A percentile compares a stretch with the other conserved stretches of the same genome.
Evolutionary conservation across 2,113 vertebrate genomes (phyloP).

Genomic region (Naja naja): DNA sequence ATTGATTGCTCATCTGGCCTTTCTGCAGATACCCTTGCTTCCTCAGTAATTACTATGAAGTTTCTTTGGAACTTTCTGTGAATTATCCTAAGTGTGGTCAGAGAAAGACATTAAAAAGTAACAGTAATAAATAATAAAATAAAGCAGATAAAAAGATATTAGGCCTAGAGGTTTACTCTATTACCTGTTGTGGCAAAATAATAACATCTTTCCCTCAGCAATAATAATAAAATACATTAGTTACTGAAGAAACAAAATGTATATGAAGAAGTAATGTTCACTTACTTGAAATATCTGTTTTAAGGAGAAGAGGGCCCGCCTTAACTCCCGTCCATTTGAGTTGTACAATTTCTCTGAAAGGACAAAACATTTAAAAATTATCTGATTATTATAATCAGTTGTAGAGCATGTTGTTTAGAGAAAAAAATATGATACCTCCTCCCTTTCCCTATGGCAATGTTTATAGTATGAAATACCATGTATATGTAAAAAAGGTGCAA

Average conservation of each 20-base stretch:
- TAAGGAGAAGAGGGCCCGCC: conserved; percentile 95
- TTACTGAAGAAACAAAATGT: not conserved
- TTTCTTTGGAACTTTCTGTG: not conserved
- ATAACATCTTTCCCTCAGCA: not conserved
- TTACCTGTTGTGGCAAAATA: not conserved
- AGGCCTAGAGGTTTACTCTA: not conserved
- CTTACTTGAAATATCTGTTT: conserved; percentile 99
- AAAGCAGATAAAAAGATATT: not conserved
- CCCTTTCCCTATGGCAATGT: not conserved
- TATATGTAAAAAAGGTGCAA: not conserved
- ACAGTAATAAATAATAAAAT: not conserved
- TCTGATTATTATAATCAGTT: not conserved
- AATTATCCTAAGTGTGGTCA: not conserved
- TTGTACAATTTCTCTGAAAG: conserved; percentile 93
- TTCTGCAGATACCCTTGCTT: not conserved
- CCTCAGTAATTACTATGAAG: not conserved
- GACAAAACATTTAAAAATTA: conserved; percentile 34
- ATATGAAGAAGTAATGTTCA: not conserved
- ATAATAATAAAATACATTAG: not conserved
- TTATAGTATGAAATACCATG: not conserved
- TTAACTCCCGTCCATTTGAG: conserved; percentile 89
- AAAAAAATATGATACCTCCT: not conserved
- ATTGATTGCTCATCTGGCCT: not conserved
- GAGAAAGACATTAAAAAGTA: not conserved
- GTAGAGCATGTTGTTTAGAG: not conserved